Base-by-base conservation (phyloP, 2,797 vertebrate species). In the Danionella dracula region DNA sequence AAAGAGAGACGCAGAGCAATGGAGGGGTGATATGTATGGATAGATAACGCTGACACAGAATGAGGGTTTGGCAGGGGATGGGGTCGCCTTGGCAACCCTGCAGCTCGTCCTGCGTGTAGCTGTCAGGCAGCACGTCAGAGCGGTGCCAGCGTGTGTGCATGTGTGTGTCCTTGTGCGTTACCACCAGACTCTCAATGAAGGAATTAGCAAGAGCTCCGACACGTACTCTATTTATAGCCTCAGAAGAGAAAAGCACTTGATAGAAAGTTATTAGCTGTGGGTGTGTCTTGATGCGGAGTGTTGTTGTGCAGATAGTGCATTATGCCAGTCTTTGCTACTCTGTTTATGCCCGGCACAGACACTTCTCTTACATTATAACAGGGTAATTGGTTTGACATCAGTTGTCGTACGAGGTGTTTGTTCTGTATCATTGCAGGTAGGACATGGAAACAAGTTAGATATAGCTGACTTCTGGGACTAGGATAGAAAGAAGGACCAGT, bases 191-290 rank as follows among this genome's bases (percentile, higher is more conserved):
- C 81, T 84, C 83, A 89, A 86, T 88, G 84, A 86, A 84, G 78
- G 86, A 88, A 89, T 89, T 88, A 86, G 81, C 71, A 67, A 77
- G 68, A 81, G 78, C 83, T 84, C 82, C 56, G 81, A 79, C 83
- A 80, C 79, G 76, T 16, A 8, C 38, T 79, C 82, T 88, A 90
- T 90, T 89, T 89, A 82, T 90, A 90, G 83, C 77, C 64, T 38
- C 31, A 10, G 59, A 79, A 76, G 72, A 76, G 75, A 55, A 61
- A 70, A 70, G 54, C 78, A 75, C 55, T 61, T 55, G 72, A 63
- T 68, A 59, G 73, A 68, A 66, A 70, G 45, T 59, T 70, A 48
- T 69, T 49, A 61, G 13, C 20, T 65, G 29, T 70, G 23, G 31
- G 42, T 62, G 48, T 72, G 48, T 56, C 40, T 53, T 71, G 45